Evolutionary conservation across 2,113 vertebrate genomes (phyloP).

Genomic region (Balaenoptera acutorostrata): DNA sequence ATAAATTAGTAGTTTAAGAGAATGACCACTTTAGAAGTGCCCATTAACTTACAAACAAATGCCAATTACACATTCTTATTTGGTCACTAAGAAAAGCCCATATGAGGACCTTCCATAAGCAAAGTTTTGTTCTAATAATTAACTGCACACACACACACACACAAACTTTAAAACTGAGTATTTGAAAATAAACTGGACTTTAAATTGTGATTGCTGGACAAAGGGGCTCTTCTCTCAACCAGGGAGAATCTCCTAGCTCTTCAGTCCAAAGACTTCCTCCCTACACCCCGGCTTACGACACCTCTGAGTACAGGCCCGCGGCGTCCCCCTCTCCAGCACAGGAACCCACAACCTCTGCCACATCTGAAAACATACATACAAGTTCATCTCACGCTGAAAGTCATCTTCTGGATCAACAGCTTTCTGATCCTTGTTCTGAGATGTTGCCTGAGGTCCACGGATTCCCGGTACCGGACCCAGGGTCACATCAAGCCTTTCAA

Average conservation of each 20-base stretch:
- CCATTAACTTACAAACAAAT: background rate
- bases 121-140: background rate
- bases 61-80: background rate
- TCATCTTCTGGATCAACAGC: slow-evolving; percentile 89
- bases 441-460: slow-evolving; percentile 55
- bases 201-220: background rate
- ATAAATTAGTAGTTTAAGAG: background rate
- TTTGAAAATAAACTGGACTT: background rate
- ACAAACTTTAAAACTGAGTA: background rate
- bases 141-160: background rate
- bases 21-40: background rate
- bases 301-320: background rate
- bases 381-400: slow-evolving; percentile 96
- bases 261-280: background rate
- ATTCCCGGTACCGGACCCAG: slow-evolving; percentile 78
- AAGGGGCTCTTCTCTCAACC: background rate
- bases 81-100: background rate
- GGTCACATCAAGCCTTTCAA: slow-evolving; percentile 93
- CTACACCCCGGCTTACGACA: background rate
- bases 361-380: slow-evolving; percentile 84
- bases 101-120: background rate
- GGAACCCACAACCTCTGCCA: background rate
- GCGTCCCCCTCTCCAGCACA: background rate
- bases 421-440: slow-evolving; percentile 49
- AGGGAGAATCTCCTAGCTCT: background rate